Percentiles rank a stretch among this genome's conserved stretches.
Conservation (phyloP, 1,140 invertebrate species). For the Holcopasites calliopsidis region DNA sequence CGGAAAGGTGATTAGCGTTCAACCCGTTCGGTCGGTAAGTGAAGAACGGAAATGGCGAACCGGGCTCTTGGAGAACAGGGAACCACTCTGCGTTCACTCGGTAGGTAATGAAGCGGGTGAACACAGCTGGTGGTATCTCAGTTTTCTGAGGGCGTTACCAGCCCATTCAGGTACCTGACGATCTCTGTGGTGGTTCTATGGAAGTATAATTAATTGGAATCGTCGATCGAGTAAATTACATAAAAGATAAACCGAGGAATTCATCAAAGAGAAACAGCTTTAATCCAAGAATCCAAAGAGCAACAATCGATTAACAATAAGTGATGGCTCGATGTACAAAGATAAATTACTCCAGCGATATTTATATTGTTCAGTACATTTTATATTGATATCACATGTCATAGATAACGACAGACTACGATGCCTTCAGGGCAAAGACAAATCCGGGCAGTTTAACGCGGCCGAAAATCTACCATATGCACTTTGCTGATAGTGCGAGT, state of each 20-base stretch:
- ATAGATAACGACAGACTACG: background rate
- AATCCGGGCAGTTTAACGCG: background rate
- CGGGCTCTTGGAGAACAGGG: slow-evolving; percentile 83
- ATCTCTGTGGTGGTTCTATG: background rate
- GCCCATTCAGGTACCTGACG: slow-evolving; percentile 50
- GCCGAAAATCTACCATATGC: background rate
- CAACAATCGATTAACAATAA: background rate
- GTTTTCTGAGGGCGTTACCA: slow-evolving; percentile 80
- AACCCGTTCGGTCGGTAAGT: slow-evolving; percentile 53
- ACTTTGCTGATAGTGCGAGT: slow-evolving; percentile 7
- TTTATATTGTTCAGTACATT: background rate
- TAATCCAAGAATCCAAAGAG: background rate
- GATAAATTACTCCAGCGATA: background rate
- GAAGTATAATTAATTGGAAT: background rate
- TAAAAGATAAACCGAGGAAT: background rate
- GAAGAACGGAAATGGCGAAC: slow-evolving; percentile 39
- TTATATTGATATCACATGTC: background rate
- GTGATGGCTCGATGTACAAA: too few species aligned
- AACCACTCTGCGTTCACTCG: slow-evolving; percentile 97
- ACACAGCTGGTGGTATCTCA: slow-evolving; percentile 99
- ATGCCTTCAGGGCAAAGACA: background rate
- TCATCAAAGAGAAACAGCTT: background rate
- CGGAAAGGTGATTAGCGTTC: background rate
- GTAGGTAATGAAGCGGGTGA: slow-evolving; percentile 88
- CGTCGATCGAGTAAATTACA: background rate